Percentiles rank a stretch among this genome's conserved stretches.
phyloP scores from a whole-genome alignment of 2,888 invertebrate species.

The Sialis lutaria region DNA sequence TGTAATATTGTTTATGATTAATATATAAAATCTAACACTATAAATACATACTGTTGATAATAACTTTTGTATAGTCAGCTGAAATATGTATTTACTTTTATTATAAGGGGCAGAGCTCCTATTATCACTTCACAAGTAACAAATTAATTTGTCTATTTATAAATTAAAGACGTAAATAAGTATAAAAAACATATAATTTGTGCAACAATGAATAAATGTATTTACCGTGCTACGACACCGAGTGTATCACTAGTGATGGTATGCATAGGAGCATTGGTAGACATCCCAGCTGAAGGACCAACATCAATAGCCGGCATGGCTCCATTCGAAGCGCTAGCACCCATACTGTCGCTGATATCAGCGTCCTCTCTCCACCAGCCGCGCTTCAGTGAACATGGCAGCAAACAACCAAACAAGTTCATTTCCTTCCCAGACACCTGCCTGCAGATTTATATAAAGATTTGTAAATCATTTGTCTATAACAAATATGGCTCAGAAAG shows the following conservation, averaged over 20 bases:
- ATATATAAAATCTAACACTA: no score
- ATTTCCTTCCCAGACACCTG: slow-evolving; percentile 38
- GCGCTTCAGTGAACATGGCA: slow-evolving; percentile 39
- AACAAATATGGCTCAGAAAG: no score
- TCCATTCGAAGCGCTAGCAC: slow-evolving; percentile 24
- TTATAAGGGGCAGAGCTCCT: no score
- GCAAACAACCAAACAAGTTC: slow-evolving; percentile 37
- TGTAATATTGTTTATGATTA: no score
- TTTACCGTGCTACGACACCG: slow-evolving; percentile 21
- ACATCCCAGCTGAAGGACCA: slow-evolving; percentile 15
- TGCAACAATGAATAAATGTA: neutral
- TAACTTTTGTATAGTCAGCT: no score
- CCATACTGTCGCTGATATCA: slow-evolving; percentile 20
- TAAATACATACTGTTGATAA: no score
- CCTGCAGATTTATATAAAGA: slow-evolving; percentile 18
- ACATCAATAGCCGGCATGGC: slow-evolving; percentile 14
- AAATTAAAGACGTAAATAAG: no score
- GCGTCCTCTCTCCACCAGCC: slow-evolving; percentile 28
- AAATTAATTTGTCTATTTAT: no score
- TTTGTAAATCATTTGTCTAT: no score
- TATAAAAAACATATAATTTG: no score
- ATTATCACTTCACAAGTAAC: no score
- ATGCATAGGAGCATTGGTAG: slow-evolving; percentile 13
- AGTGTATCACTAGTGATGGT: slow-evolving; percentile 20
- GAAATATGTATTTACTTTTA: no score